These are phyloP conservation scores for Dinocampus coccinellae DNA, from an alignment of 2,888 invertebrate genomes.

Conservation along the genomic window DNA sequence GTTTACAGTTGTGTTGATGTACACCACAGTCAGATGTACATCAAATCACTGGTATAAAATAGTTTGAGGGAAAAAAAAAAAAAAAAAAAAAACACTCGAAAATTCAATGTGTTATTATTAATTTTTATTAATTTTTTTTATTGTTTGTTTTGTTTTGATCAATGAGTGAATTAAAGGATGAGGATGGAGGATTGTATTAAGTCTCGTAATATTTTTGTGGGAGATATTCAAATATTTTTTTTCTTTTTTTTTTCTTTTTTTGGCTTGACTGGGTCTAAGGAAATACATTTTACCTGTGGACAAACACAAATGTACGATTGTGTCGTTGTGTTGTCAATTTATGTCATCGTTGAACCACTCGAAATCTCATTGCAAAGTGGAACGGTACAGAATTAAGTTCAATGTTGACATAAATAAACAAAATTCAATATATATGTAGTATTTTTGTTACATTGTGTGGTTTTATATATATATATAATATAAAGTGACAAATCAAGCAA, in stretches of 20 bases:
- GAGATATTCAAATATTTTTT: conserved; percentile 66
- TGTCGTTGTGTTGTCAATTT: not conserved
- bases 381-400: conserved; percentile 53
- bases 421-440: conserved; percentile 55
- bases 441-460: conserved; percentile 52
- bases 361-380: conserved; percentile 57
- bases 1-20: conserved; percentile 32
- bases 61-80: conserved; percentile 18
- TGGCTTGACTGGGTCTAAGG: conserved; percentile 65
- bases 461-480: conserved; percentile 28
- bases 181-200: too few species aligned
- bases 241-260: too few species aligned
- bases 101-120: not conserved
- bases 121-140: not conserved
- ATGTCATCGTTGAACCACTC: conserved; percentile 46
- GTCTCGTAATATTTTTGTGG: too few species aligned
- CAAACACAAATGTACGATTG: conserved; percentile 53
- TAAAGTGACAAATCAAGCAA: conserved; percentile 18
- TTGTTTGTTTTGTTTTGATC: not conserved
- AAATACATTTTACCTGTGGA: conserved; percentile 68
- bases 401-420: conserved; percentile 62
- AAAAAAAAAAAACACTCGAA: conserved; percentile 5
- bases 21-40: conserved; percentile 56
- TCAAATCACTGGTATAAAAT: too few species aligned
- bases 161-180: too few species aligned